phyloP scores from a whole-genome alignment of 2,888 invertebrate species.

The Reticulitermes lucifugus region DNA sequence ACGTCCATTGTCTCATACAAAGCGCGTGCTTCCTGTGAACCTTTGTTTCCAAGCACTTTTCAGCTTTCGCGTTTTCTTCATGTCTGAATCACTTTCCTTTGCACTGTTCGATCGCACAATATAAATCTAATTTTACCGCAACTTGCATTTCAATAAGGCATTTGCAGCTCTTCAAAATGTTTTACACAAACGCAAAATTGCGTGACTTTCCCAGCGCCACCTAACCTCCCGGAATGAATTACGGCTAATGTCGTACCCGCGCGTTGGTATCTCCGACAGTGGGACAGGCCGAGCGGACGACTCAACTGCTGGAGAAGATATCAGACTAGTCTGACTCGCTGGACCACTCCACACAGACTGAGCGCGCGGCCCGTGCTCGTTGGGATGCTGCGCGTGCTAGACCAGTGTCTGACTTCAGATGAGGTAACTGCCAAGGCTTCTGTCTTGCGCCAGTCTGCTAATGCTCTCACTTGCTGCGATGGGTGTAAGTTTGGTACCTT shows the following conservation, averaged over 20 bases:
- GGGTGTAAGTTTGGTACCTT: too few species aligned
- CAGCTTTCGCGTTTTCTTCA: too few species aligned
- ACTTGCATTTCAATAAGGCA: neutral
- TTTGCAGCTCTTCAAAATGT: neutral
- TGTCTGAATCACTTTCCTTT: neutral
- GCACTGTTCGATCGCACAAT: neutral
- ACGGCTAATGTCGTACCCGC: slow-evolving; percentile 18
- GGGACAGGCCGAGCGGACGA: neutral
- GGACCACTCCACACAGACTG: slow-evolving; percentile 46
- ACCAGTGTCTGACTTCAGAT: slow-evolving; percentile 29
- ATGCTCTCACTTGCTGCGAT: neutral
- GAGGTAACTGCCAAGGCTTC: slow-evolving; percentile 34
- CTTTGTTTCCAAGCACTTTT: too few species aligned
- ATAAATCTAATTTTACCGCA: too few species aligned
- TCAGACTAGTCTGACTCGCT: slow-evolving; percentile 16
- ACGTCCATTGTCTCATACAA: too few species aligned
- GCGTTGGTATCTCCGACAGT: slow-evolving; percentile 22
- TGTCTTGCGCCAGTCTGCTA: slow-evolving; percentile 30
- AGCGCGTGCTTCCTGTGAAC: too few species aligned
- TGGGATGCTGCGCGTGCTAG: slow-evolving; percentile 40
- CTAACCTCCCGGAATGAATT: neutral
- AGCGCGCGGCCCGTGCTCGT: slow-evolving; percentile 37
- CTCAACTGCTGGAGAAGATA: neutral
- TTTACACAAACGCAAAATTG: too few species aligned
- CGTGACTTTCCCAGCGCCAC: neutral